Base-by-base conservation (phyloP, 2,113 vertebrate genomes). In the Penelope pileata region DNA sequence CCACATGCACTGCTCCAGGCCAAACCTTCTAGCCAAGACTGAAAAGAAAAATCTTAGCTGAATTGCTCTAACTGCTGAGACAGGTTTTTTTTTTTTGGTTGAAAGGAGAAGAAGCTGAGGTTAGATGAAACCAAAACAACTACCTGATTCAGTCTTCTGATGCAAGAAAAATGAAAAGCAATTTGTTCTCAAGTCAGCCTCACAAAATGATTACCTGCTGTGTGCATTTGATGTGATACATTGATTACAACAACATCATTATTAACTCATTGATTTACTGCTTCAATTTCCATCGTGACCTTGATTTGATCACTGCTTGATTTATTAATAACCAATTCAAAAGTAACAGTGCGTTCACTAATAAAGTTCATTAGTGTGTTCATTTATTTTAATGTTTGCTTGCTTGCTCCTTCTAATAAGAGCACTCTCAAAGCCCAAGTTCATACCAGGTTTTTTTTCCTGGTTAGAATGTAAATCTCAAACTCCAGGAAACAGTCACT, bases 131-230 rank as follows among this genome's bases (percentile, higher is more conserved):
- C 88, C 56, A 80, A 86, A 93, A 74, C 38, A 67, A 86, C 69
- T 72, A 95, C 69, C 69, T 84, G 72, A 63, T 67, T 70, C 68
- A 60, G 76, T 68, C 53, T 88, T 94, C 51, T 86, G 90, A 86
- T 73, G 83, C 69, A 96, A 74, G 23, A 94, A 81, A 86, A 96
- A 95, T 88, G 83, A 90, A 94, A 90, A 93, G 79, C 91, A 94
- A 96, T 94, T 93, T 94, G 86, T 83, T 94, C 64, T 83, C 53
- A 16, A 58, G 83, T 81, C 0, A 0, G 48, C 53, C 40, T 64
- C 11, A 7, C 83, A 53, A 90, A 96, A 90, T 93, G 19, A 90
- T 83, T 91, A 96, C 73, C 80, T 91, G 53, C 68, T 84, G 73
- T 63, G 74, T 91, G 76, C 53, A 81, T 86, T 27, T 90, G 72